A percentile compares a stretch with the other conserved stretches of the same genome.
Evolutionary conservation across 2,113 vertebrate species (phyloP).

Genomic region (Ellobius talpinus): DNA sequence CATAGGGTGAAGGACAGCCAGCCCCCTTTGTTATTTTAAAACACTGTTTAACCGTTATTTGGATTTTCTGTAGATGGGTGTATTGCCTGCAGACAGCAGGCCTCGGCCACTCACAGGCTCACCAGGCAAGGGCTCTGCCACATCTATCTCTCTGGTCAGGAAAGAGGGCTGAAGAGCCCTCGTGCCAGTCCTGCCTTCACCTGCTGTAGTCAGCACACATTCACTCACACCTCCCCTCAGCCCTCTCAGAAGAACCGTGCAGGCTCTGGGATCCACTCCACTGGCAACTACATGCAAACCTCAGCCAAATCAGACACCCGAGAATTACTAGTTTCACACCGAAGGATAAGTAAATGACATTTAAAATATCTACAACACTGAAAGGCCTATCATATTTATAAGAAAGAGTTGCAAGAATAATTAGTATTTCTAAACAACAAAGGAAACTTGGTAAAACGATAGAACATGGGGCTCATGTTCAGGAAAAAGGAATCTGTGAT

Average conservation of each 20-base stretch:
- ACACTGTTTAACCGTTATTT: background rate
- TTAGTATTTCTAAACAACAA: constrained; percentile 1
- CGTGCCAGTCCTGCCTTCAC: background rate
- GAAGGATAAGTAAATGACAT: constrained; percentile 20
- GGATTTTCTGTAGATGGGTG: background rate
- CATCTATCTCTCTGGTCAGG: background rate
- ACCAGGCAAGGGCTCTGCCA: background rate
- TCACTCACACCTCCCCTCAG: background rate
- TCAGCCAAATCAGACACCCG: background rate
- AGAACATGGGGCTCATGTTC: background rate
- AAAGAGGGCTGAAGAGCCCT: background rate
- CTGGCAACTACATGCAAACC: background rate
- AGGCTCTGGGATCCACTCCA: background rate
- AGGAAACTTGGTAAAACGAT: background rate
- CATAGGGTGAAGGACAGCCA: background rate
- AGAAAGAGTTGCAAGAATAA: constrained; percentile 26
- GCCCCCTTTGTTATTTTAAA: background rate
- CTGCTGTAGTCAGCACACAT: background rate
- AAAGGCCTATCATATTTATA: constrained; percentile 3
- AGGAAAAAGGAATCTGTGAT: background rate
- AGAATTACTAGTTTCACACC: constrained; percentile 8
- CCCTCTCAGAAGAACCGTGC: background rate
- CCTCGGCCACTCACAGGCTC: background rate
- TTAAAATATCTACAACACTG: background rate
- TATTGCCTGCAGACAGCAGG: background rate